Base-by-base conservation (phyloP, 1,140 invertebrate species). In the Pogonus chalceus region DNA sequence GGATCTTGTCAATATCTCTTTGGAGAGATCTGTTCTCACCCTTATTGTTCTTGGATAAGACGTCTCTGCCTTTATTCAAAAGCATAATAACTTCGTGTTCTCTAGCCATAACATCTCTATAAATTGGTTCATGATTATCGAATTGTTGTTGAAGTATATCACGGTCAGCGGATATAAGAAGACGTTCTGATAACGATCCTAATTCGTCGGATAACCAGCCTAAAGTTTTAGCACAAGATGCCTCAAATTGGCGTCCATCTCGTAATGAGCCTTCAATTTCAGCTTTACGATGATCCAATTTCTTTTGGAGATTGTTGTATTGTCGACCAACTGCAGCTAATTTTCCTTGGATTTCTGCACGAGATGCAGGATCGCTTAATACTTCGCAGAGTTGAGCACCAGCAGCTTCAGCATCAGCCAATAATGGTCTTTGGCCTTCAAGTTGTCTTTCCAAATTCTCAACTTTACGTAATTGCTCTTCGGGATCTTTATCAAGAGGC, bases 11-110 rank as follows among this genome's bases (percentile, higher is more conserved):
- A 2, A 95, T 69, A 60, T 92, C 89, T 24, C 86, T 66, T 59
- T 79, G 74, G 18, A 76, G 63, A 39, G 70, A 72, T 31, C 79
- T 69, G 18, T 70, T 69, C 22, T 79, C 72, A 55, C 72, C 75
- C 58, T 80, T 79, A 2, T 64, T 78, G 1, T 79, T 78, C 52
- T 81, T 79, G 1, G 79, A 69, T 1, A 87, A 63, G 54, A 89
- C 76, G 60, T 90, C 88, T 53, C 83, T 76, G 58, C 92, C 94
- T 72, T 94, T 95, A 63, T 95, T 92, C 18, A 96, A 70, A 2
- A 96, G 75, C 88, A 95, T 92, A 56, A 94, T 92, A 0, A 96
- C 84, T 74, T 96, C 92, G 62, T 95, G 91, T 65, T 96, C 92
- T 56, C 91, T 85, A 50, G 83, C 80, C 72, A 92, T 84, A 1